These are phyloP conservation scores for Masnerella sp. DNA, from an alignment of 2,888 invertebrate species.

Conservation along the genomic window DNA sequence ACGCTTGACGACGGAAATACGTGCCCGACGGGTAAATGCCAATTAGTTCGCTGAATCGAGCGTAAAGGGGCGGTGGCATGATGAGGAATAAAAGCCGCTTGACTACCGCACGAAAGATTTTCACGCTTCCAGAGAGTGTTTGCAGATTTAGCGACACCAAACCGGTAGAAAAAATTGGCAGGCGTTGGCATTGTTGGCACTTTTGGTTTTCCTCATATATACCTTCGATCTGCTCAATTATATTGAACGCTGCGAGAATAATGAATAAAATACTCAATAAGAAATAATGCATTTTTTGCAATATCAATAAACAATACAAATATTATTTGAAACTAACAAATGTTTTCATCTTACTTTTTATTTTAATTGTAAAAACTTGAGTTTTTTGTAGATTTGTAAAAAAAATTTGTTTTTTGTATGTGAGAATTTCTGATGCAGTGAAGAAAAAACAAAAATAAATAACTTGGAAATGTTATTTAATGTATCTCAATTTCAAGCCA, in stretches of 20 bases:
- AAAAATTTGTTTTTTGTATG: too few species aligned
- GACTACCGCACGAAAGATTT: conserved; percentile 64
- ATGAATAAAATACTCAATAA: conserved; percentile 24
- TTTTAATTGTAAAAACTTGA: too few species aligned
- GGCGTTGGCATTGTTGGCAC: conserved; percentile 53
- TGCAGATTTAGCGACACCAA: conserved; percentile 60
- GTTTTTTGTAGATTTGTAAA: too few species aligned
- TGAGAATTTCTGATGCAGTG: too few species aligned
- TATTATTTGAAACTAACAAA: too few species aligned
- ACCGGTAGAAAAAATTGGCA: conserved; percentile 55
- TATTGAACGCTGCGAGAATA: conserved; percentile 21
- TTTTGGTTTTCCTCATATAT: conserved; percentile 54
- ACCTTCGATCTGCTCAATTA: conserved; percentile 54
- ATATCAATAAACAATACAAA: too few species aligned
- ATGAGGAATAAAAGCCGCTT: conserved; percentile 62
- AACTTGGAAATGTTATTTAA: too few species aligned
- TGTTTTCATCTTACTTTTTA: too few species aligned
- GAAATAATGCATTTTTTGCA: too few species aligned
- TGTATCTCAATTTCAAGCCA: too few species aligned
- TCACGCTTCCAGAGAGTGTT: conserved; percentile 62
- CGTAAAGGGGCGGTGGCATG: conserved; percentile 61
- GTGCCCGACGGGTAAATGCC: conserved; percentile 67
- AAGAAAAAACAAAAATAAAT: too few species aligned
- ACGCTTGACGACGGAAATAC: conserved; percentile 65
- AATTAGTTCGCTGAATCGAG: conserved; percentile 69